phyloP scores from a whole-genome alignment of 2,888 invertebrate genomes.

The Catocala fraxini region DNA sequence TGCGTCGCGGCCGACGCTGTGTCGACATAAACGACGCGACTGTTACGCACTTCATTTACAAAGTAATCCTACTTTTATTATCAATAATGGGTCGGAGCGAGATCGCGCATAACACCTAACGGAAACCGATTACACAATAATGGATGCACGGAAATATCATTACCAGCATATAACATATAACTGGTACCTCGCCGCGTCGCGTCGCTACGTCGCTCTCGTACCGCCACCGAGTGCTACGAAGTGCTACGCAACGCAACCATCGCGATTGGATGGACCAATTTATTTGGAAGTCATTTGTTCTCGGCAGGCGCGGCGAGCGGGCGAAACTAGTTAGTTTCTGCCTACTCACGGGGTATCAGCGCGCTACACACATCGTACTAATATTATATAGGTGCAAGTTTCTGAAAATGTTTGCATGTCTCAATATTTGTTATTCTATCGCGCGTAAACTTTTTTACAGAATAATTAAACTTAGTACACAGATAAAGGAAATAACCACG shows the following conservation, averaged over 20 bases:
- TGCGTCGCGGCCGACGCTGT: not conserved
- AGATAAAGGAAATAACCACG: no score
- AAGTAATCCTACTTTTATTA: conserved; percentile 30
- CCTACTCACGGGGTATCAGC: no score
- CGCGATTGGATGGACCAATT: not conserved
- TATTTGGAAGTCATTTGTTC: no score
- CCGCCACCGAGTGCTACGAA: not conserved
- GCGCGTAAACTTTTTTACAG: no score
- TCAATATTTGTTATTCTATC: no score
- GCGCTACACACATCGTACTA: no score
- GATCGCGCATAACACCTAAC: not conserved
- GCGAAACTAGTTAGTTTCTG: no score
- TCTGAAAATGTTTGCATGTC: no score
- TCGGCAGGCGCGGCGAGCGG: no score
- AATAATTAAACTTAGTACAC: no score
- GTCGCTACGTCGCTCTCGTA: no score
- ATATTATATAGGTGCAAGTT: no score
- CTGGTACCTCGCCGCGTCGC: not conserved
- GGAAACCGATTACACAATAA: conserved; percentile 26
- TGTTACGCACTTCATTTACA: conserved; percentile 24
- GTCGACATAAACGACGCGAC: conserved; percentile 9
- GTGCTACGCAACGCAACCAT: not conserved
- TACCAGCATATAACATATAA: not conserved
- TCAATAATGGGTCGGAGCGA: conserved; percentile 13
- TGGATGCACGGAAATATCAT: conserved; percentile 22